phyloP scores from a whole-genome alignment of 2,113 vertebrate species.

The Zosterops pallidus region DNA sequence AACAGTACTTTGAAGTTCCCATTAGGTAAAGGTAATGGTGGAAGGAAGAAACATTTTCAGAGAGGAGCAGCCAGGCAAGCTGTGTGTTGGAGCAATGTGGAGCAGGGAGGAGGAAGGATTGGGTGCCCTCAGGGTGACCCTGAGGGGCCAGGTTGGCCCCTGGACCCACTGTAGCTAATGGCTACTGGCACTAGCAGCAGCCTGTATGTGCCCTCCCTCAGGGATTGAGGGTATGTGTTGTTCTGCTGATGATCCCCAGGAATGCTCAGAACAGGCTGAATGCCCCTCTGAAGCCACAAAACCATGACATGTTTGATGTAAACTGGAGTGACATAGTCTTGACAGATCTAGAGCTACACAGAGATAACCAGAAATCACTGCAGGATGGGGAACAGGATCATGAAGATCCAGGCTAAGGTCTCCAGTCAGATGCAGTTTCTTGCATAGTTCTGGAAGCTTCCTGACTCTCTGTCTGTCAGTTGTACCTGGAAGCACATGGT shows the following conservation, averaged over 20 bases:
- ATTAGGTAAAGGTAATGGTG: not conserved
- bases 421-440: not conserved
- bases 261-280: not conserved
- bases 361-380: not conserved
- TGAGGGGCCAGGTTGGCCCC: not conserved
- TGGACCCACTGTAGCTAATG: not conserved
- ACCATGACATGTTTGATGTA: not conserved
- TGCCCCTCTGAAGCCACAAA: not conserved
- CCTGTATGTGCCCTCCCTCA: not conserved
- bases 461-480: not conserved
- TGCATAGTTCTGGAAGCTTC: not conserved
- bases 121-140: not conserved
- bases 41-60: not conserved
- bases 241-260: not conserved
- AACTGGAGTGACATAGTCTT: not conserved
- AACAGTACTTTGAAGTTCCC: not conserved
- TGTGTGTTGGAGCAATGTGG: not conserved
- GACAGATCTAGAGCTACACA: not conserved
- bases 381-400: not conserved
- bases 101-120: accelerated
- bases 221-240: accelerated
- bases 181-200: not conserved
- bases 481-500: not conserved
- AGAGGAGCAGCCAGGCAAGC: not conserved
- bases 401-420: not conserved